Conservation (phyloP, 2,888 invertebrate species). For the Catocala fraxini region DNA sequence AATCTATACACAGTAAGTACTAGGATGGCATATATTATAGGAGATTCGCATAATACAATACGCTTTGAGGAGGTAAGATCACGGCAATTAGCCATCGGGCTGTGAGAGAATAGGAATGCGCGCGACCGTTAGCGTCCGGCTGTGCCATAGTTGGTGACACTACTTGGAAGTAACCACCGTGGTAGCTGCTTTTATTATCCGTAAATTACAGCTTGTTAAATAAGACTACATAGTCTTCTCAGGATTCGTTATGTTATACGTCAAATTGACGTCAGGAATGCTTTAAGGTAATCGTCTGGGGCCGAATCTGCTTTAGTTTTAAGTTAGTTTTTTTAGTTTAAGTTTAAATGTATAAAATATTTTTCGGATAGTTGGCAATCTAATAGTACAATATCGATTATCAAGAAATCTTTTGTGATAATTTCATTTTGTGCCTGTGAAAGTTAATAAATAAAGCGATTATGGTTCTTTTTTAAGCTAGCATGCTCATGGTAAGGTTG, state of each 20-base stretch:
- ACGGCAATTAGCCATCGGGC: constrained; percentile 76
- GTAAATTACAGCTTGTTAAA: constrained; percentile 9
- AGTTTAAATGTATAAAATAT: too few relatives aligned
- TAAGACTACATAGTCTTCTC: background rate
- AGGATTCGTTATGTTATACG: background rate
- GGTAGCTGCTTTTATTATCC: constrained; percentile 14
- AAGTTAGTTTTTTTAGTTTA: too few relatives aligned
- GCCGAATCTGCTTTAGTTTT: background rate
- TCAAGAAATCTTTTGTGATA: too few relatives aligned
- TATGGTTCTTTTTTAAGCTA: too few relatives aligned
- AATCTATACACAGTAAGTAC: constrained; percentile 1
- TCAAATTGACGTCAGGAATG: background rate
- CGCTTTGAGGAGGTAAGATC: constrained; percentile 56
- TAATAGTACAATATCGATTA: too few relatives aligned
- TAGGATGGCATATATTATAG: constrained; percentile 13
- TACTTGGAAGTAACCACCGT: constrained; percentile 47
- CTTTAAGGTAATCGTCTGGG: background rate
- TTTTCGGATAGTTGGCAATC: too few relatives aligned
- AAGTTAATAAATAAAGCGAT: too few relatives aligned
- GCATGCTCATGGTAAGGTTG: too few relatives aligned
- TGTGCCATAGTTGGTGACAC: constrained; percentile 73
- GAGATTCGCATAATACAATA: constrained; percentile 28
- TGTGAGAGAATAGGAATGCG: constrained; percentile 72
- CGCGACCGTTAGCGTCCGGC: constrained; percentile 84
- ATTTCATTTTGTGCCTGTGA: too few relatives aligned